Evolutionary conservation across 1,140 invertebrate species (phyloP).

Genomic region (Leptinotarsa texana): DNA sequence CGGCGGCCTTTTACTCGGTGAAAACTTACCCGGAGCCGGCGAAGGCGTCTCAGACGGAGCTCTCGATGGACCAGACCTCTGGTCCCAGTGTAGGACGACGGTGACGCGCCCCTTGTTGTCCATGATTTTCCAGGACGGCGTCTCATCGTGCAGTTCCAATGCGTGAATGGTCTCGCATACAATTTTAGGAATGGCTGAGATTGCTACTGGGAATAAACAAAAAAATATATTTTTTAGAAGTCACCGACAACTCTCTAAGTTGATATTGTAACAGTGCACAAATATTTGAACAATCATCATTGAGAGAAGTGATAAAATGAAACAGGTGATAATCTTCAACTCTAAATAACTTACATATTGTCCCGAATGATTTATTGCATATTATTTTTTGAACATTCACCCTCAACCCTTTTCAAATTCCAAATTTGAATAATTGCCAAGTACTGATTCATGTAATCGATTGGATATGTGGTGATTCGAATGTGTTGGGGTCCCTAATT

Average conservation of each 20-base stretch:
- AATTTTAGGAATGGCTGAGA: constrained; percentile 93
- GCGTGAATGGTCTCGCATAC: constrained; percentile 95
- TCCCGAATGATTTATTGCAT: no score
- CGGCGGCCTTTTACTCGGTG: constrained; percentile 69
- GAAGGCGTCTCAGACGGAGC: constrained; percentile 59
- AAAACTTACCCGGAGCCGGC: constrained; percentile 63
- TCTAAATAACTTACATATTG: no score
- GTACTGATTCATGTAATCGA: no score
- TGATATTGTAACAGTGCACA: no score
- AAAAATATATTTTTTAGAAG: not conserved
- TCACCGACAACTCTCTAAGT: not conserved
- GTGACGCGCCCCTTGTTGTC: constrained; percentile 90
- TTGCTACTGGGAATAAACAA: constrained; percentile 64
- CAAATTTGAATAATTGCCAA: no score
- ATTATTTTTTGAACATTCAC: no score
- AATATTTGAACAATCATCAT: no score
- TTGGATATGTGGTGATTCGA: no score
- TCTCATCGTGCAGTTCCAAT: constrained; percentile 90
- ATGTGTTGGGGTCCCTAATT: no score
- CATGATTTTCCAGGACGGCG: constrained; percentile 95
- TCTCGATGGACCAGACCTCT: constrained; percentile 67
- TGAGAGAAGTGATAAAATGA: no score
- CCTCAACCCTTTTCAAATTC: no score
- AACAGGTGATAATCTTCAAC: no score
- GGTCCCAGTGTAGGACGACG: constrained; percentile 91